Conservation (phyloP, 2,113 vertebrate species). For the Recurvirostra avosetta region DNA sequence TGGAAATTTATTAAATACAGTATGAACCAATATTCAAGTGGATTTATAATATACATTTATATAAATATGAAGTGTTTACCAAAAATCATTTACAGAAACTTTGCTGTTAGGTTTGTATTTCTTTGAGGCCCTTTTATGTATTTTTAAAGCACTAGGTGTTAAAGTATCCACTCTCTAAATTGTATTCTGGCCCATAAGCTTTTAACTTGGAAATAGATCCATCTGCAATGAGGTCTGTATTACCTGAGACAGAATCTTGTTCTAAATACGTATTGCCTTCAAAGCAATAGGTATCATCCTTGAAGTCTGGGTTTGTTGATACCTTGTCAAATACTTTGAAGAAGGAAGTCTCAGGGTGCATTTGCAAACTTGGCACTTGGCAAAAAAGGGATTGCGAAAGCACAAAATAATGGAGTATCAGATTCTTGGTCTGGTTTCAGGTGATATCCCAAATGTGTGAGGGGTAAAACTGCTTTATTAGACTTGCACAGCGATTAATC, state of each 20-base stretch:
- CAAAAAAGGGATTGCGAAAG: not conserved
- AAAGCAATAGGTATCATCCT: not conserved
- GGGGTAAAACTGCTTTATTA: not conserved
- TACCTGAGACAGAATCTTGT: conserved; percentile 1
- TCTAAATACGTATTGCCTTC: conserved; percentile 15
- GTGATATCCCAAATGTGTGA: not conserved
- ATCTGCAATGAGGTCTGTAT: not conserved
- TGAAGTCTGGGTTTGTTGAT: conserved; percentile 20
- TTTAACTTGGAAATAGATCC: conserved; percentile 12
- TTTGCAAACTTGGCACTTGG: conserved; percentile 1
- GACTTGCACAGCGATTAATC: not conserved
- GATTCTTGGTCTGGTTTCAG: not conserved
- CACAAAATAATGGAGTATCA: not conserved
- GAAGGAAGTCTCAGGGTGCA: not conserved
- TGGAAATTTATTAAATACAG: not conserved
- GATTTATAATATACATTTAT: not conserved
- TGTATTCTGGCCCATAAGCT: not conserved
- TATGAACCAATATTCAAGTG: not conserved
- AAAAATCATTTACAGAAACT: not conserved
- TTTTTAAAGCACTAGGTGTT: conserved; percentile 8
- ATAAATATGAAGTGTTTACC: not conserved
- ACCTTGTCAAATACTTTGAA: conserved; percentile 14
- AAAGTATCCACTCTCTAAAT: not conserved
- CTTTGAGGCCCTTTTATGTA: not conserved
- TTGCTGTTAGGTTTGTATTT: not conserved